phyloP scores from a whole-genome alignment of 2,888 invertebrate genomes.

The Bursaphelenchus okinawaensis region DNA sequence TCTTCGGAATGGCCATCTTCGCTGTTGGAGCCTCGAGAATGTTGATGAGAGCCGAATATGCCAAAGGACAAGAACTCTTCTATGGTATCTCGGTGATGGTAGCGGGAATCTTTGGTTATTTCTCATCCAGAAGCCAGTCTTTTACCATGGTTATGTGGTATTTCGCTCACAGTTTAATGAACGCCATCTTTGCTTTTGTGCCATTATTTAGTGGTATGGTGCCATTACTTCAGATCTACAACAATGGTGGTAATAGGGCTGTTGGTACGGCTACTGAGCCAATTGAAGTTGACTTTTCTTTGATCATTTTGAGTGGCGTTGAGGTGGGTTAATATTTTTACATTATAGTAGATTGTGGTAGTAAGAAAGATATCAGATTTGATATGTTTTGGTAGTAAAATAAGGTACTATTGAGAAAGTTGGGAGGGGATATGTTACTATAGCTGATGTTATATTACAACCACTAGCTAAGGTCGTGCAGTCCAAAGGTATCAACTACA shows the following conservation, averaged over 20 bases:
- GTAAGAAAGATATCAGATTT: background rate
- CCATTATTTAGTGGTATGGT: slow-evolving; percentile 20
- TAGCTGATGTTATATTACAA: no score
- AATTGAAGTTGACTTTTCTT: slow-evolving; percentile 18
- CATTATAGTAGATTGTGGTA: background rate
- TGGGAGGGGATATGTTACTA: no score
- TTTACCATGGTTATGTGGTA: slow-evolving; percentile 18
- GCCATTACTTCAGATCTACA: slow-evolving; percentile 20
- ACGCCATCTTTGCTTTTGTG: slow-evolving; percentile 23
- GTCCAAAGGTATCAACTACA: no score
- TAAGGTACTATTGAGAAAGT: no score
- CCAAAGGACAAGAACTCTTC: slow-evolving; percentile 27
- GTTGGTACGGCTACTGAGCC: slow-evolving; percentile 14
- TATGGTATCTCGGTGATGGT: slow-evolving; percentile 26
- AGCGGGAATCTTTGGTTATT: slow-evolving; percentile 22
- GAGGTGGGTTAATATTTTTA: slow-evolving; percentile 1
- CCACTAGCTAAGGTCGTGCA: no score
- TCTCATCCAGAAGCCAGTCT: slow-evolving; percentile 1
- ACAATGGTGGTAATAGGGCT: background rate
- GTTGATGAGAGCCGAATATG: slow-evolving; percentile 23
- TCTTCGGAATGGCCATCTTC: slow-evolving; percentile 24
- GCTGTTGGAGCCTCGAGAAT: slow-evolving; percentile 19
- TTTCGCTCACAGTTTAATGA: slow-evolving; percentile 22
- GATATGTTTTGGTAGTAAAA: no score
- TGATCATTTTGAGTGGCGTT: slow-evolving; percentile 19